phyloP scores from a whole-genome alignment of 2,113 vertebrate species.

The Seriola dumerili region DNA sequence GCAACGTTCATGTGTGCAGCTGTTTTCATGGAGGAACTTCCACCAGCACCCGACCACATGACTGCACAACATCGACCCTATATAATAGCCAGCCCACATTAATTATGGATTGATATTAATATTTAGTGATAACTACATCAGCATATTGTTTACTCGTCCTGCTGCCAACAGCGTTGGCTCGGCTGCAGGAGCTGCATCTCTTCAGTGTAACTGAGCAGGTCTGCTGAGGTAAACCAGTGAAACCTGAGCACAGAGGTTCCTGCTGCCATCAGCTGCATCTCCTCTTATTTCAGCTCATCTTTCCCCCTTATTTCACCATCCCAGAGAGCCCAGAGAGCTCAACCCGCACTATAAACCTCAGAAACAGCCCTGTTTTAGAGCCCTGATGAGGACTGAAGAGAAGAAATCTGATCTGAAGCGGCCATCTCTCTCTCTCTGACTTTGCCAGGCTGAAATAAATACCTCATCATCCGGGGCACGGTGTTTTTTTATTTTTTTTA shows the following conservation, averaged over 20 bases:
- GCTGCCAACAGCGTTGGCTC: not conserved
- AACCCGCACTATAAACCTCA: not conserved
- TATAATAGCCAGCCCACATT: not conserved
- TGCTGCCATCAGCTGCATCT: slow-evolving; percentile 34
- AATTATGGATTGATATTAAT: slow-evolving; percentile 30
- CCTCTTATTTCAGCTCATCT: slow-evolving; percentile 45
- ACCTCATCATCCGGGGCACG: slow-evolving; percentile 19
- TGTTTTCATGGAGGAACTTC: not conserved
- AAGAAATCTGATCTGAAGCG: slow-evolving; percentile 14
- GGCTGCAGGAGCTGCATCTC: not conserved
- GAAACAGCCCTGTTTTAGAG: not conserved
- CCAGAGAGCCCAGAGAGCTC: not conserved
- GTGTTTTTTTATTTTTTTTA: not conserved
- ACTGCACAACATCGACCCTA: not conserved
- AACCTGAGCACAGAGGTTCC: slow-evolving; percentile 46
- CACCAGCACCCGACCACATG: too few species aligned
- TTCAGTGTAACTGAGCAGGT: not conserved
- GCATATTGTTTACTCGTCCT: slow-evolving; percentile 19
- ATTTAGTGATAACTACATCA: slow-evolving; percentile 23
- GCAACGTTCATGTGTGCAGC: not conserved
- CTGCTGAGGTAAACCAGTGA: slow-evolving; percentile 37
- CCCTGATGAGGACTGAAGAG: not conserved
- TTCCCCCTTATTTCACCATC: not conserved
- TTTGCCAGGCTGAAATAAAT: slow-evolving; percentile 34
- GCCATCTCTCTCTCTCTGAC: slow-evolving; percentile 13